Percentiles rank a stretch among this genome's conserved stretches.
Evolutionary conservation across 2,888 invertebrate genomes (phyloP).

Genomic region (Tiphia femorata): DNA sequence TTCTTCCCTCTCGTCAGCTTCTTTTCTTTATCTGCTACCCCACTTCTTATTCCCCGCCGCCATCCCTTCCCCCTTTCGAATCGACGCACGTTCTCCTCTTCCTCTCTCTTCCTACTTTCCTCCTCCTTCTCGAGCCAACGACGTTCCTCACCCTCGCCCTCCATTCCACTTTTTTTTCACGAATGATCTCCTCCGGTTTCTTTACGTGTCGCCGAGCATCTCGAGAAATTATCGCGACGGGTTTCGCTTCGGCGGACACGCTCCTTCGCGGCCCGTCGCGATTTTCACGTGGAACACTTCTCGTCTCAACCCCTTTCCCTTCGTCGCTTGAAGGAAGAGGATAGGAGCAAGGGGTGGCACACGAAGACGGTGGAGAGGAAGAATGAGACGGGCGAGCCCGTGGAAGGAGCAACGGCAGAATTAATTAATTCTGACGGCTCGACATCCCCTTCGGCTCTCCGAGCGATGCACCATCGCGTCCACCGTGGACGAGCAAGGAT

Average conservation of each 20-base stretch:
- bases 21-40: neutral
- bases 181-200: neutral
- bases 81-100: neutral
- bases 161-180: neutral
- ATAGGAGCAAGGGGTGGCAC: neutral
- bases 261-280: constrained; percentile 24
- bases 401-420: constrained; percentile 15
- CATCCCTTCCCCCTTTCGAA: neutral
- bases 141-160: neutral
- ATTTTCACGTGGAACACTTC: constrained; percentile 7
- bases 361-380: neutral
- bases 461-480: constrained; percentile 12
- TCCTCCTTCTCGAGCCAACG: neutral
- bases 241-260: constrained; percentile 27
- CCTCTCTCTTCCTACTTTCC: neutral
- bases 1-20: neutral
- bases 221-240: constrained; percentile 28
- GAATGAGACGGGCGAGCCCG: constrained; percentile 3
- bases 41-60: neutral
- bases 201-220: constrained; percentile 29
- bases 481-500: constrained; percentile 17
- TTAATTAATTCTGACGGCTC: constrained; percentile 44
- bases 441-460: constrained; percentile 1
- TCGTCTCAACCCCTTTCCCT: constrained; percentile 3
- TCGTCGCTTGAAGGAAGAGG: neutral